These are phyloP conservation scores for Cosmorhoe ocellata DNA, from an alignment of 2,888 invertebrate genomes.

Conservation along the genomic window DNA sequence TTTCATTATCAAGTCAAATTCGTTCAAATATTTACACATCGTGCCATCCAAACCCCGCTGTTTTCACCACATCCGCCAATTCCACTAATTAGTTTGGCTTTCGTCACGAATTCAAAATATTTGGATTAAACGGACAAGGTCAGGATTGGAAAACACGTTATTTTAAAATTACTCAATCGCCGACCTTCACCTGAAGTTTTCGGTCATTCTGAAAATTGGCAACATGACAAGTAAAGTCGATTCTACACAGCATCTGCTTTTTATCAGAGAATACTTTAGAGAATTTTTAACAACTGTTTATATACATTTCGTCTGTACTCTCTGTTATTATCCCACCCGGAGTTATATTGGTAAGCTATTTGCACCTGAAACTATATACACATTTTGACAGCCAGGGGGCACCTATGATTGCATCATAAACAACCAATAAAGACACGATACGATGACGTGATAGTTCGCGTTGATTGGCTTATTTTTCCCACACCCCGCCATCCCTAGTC, in stretches of 20 bases:
- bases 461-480: too few species aligned
- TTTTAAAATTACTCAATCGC: slow-evolving; percentile 46
- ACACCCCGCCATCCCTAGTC: too few species aligned
- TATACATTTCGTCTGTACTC: too few species aligned
- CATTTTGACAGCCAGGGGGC: too few species aligned
- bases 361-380: too few species aligned
- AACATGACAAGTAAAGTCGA: slow-evolving; percentile 43
- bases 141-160: slow-evolving; percentile 25
- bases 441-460: too few species aligned
- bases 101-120: slow-evolving; percentile 28
- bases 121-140: slow-evolving; percentile 32
- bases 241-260: slow-evolving; percentile 19
- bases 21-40: slow-evolving; percentile 20
- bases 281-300: too few species aligned
- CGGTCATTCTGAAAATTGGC: slow-evolving; percentile 53
- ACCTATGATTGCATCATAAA: too few species aligned
- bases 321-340: too few species aligned
- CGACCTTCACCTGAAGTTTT: slow-evolving; percentile 52
- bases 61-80: slow-evolving; percentile 22
- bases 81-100: slow-evolving; percentile 27
- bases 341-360: too few species aligned
- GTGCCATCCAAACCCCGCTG: slow-evolving; percentile 16
- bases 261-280: neutral
- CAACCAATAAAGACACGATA: too few species aligned
- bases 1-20: slow-evolving; percentile 8